Conservation (phyloP, 2,113 vertebrate species). For the Nasalis larvatus region DNA sequence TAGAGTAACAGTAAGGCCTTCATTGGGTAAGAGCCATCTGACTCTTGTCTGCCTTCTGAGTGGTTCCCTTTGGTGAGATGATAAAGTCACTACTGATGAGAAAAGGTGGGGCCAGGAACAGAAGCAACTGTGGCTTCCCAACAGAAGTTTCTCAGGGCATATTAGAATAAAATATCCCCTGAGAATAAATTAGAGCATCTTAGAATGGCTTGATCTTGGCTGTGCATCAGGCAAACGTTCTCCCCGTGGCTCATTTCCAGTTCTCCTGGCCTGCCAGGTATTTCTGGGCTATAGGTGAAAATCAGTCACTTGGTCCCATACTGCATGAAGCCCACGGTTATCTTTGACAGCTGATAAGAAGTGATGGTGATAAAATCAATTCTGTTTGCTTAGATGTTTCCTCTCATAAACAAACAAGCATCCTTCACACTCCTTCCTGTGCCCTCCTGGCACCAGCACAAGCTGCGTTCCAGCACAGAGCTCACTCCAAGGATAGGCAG, state of each 20-base stretch:
- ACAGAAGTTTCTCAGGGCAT: neutral
- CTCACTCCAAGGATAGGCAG: neutral
- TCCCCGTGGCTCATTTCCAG: neutral
- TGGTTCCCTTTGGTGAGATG: neutral
- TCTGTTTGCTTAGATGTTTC: conserved; percentile 66
- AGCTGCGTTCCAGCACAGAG: neutral
- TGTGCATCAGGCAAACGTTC: neutral
- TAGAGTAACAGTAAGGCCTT: neutral
- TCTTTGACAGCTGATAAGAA: conserved; percentile 53
- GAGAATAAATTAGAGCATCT: neutral
- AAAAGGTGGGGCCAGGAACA: neutral
- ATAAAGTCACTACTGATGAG: neutral
- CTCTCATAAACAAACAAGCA: neutral
- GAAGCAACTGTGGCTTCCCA: neutral
- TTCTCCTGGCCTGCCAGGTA: conserved; percentile 5
- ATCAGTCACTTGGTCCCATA: neutral
- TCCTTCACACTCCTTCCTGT: neutral
- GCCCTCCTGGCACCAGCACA: neutral
- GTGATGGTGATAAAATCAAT: conserved; percentile 58
- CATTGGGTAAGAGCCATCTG: neutral
- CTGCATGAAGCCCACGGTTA: neutral
- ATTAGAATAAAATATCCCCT: too few relatives aligned
- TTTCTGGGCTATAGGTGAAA: neutral
- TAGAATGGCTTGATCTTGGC: neutral
- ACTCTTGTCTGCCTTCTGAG: neutral